These are phyloP conservation scores for Ophioderma brevispina DNA, from an alignment of 35 echinoderm and acorn worm genomes.

Conservation along the genomic window DNA sequence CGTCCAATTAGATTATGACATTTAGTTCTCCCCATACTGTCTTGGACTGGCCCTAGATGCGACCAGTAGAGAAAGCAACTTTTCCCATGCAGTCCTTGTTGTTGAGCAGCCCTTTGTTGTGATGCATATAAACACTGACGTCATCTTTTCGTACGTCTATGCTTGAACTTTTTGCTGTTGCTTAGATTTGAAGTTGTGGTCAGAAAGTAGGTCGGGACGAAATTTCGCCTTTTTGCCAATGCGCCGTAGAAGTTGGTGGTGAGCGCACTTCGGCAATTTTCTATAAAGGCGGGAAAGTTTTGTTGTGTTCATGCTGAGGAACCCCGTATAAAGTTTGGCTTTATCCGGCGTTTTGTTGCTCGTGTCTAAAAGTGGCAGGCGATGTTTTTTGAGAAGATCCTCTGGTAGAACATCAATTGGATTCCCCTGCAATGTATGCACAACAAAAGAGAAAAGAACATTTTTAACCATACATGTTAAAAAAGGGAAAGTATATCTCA, in stretches of 20 bases:
- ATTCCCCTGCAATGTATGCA: too few relatives aligned
- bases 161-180: too few relatives aligned
- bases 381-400: too few relatives aligned
- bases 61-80: constrained; percentile 15
- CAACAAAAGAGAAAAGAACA: too few relatives aligned
- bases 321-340: neutral
- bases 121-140: constrained; percentile 70
- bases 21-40: constrained; percentile 45
- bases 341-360: too few relatives aligned
- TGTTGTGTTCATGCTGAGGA: neutral
- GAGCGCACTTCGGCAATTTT: neutral
- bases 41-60: constrained; percentile 30
- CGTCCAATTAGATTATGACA: constrained; percentile 16
- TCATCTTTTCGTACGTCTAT: neutral
- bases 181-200: neutral
- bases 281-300: neutral
- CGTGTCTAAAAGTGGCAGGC: too few relatives aligned
- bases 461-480: too few relatives aligned
- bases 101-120: constrained; percentile 95
- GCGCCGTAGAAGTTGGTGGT: neutral
- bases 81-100: constrained; percentile 73
- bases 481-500: too few relatives aligned
- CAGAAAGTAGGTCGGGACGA: constrained; percentile 58
- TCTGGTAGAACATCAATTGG: too few relatives aligned
- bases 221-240: constrained; percentile 25